phyloP scores from a whole-genome alignment of 2,113 vertebrate genomes.

The Fregata magnificens region DNA sequence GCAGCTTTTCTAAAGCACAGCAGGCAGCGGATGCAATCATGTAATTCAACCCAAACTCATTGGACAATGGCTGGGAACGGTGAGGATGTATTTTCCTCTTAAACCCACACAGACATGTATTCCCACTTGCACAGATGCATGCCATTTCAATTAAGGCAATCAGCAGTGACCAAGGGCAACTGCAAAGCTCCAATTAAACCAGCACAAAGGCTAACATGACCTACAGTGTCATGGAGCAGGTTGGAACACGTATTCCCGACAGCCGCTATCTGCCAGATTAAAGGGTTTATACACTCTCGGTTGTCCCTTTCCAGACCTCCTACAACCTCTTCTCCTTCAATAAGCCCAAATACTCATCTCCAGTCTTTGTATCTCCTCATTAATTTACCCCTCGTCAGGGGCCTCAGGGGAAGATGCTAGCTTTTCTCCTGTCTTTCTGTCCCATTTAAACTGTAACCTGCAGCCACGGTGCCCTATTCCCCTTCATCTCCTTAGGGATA shows the following conservation, averaged over 20 bases:
- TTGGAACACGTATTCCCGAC: neutral
- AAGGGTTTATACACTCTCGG: neutral
- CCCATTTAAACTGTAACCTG: neutral
- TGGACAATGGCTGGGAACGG: neutral
- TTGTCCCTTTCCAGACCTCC: neutral
- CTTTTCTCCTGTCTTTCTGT: neutral
- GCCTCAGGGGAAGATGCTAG: neutral
- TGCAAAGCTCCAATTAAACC: slow-evolving; percentile 60
- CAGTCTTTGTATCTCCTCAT: neutral
- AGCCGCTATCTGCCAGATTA: slow-evolving; percentile 37
- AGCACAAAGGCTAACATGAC: slow-evolving; percentile 44
- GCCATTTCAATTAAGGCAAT: slow-evolving; percentile 58
- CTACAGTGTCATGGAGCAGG: slow-evolving; percentile 30
- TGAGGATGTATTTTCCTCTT: slow-evolving; percentile 11
- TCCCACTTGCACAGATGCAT: neutral
- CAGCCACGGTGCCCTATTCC: neutral
- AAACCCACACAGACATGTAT: neutral
- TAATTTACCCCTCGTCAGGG: slow-evolving; percentile 2
- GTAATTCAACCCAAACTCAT: neutral
- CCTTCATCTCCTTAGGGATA: neutral
- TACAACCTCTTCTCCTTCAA: neutral
- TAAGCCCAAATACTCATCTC: neutral
- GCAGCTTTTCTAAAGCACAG: slow-evolving; percentile 11
- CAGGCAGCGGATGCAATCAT: slow-evolving; percentile 16
- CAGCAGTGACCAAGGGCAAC: slow-evolving; percentile 60